Percentiles rank a stretch among this genome's conserved stretches.
Conservation (phyloP, 1,140 invertebrate species). For the Pteromalus puparum region DNA sequence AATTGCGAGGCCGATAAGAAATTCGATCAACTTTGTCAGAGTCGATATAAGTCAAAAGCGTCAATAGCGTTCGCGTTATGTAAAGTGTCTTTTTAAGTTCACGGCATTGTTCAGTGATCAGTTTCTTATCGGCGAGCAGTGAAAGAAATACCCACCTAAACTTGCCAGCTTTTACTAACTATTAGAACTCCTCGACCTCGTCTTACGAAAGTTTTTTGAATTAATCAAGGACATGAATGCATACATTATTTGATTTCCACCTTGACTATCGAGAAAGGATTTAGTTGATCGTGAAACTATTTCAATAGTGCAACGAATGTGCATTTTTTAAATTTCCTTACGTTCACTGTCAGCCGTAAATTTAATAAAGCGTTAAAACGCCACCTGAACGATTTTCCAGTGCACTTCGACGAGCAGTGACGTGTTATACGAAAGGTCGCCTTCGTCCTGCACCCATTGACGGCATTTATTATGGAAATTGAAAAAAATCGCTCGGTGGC, state of each 20-base stretch:
- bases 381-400: no score
- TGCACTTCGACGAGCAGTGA: background rate
- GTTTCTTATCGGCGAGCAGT: constrained; percentile 17
- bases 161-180: constrained; percentile 47
- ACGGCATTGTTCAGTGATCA: background rate
- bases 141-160: background rate
- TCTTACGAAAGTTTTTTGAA: constrained; percentile 28
- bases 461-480: constrained; percentile 10
- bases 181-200: constrained; percentile 42
- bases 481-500: background rate
- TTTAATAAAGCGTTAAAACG: background rate
- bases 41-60: no score
- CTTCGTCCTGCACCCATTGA: background rate
- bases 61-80: no score
- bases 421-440: background rate
- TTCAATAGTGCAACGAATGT: background rate
- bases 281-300: constrained; percentile 14
- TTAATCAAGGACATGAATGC: constrained; percentile 33
- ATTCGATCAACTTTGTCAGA: no score
- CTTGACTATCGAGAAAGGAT: constrained; percentile 43
- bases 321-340: background rate
- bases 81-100: no score
- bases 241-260: constrained; percentile 21
- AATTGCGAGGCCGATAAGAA: background rate
- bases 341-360: background rate